Evolutionary conservation across 2,888 invertebrate species (phyloP).

Genomic region (Geophilus truncorum): DNA sequence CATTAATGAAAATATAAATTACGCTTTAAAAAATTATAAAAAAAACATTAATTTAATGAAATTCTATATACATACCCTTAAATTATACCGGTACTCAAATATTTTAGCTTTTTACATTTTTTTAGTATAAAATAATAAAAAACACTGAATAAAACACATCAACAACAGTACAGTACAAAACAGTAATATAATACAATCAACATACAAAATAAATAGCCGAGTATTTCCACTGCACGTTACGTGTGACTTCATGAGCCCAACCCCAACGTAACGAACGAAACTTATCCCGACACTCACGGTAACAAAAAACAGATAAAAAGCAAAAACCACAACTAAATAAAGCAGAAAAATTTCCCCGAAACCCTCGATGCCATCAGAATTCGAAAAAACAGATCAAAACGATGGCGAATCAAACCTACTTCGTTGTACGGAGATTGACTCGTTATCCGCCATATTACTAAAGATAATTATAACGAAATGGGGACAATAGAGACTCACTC

Average conservation of each 20-base stretch:
- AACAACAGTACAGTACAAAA: background rate
- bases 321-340: background rate
- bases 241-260: background rate
- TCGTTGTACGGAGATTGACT: background rate
- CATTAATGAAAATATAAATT: no score
- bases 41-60: no score
- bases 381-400: background rate
- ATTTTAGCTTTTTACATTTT: no score
- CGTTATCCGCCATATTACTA: conserved; percentile 15
- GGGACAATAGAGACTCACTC: background rate
- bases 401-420: no score
- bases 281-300: background rate
- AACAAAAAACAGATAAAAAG: background rate
- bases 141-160: background rate
- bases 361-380: background rate
- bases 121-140: background rate
- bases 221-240: background rate
- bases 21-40: no score
- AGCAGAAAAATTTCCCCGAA: background rate
- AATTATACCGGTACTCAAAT: no score
- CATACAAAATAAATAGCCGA: background rate
- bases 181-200: background rate
- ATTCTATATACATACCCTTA: no score
- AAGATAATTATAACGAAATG: background rate
- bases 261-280: background rate